Conservation (phyloP, 2,888 invertebrate genomes). For the Nemotelus nigrinus region DNA sequence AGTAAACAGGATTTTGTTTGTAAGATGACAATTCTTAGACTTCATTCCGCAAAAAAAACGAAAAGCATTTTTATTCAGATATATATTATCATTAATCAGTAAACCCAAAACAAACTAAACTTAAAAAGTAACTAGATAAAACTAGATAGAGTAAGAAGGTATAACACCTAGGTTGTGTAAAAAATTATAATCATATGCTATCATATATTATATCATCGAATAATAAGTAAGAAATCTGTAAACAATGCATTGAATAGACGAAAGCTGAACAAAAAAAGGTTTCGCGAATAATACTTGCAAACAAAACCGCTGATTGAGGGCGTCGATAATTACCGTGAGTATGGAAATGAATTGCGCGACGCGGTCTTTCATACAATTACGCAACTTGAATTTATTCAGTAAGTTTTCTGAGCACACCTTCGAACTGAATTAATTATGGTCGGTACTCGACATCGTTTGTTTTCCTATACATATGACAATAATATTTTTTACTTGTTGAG, state of each 20-base stretch:
- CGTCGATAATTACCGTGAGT: conserved; percentile 1
- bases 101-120: conserved; percentile 42
- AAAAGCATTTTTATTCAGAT: conserved; percentile 51
- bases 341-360: conserved; percentile 3
- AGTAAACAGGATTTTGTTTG: conserved; percentile 34
- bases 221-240: conserved; percentile 39
- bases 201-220: not conserved
- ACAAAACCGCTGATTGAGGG: not conserved
- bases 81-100: conserved; percentile 36
- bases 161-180: conserved; percentile 34
- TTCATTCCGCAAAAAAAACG: conserved; percentile 52
- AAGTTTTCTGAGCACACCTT: not conserved
- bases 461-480: conserved; percentile 43
- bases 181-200: conserved; percentile 37
- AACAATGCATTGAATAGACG: conserved; percentile 36
- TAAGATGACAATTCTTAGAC: conserved; percentile 52
- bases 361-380: not conserved
- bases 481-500: conserved; percentile 41
- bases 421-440: conserved; percentile 15
- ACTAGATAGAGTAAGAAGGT: conserved; percentile 34
- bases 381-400: not conserved
- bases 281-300: not conserved
- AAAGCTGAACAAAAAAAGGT: conserved; percentile 17
- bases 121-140: conserved; percentile 38
- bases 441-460: conserved; percentile 12